phyloP scores from a whole-genome alignment of 2,797 vertebrate species.

The Manis pentadactyla region DNA sequence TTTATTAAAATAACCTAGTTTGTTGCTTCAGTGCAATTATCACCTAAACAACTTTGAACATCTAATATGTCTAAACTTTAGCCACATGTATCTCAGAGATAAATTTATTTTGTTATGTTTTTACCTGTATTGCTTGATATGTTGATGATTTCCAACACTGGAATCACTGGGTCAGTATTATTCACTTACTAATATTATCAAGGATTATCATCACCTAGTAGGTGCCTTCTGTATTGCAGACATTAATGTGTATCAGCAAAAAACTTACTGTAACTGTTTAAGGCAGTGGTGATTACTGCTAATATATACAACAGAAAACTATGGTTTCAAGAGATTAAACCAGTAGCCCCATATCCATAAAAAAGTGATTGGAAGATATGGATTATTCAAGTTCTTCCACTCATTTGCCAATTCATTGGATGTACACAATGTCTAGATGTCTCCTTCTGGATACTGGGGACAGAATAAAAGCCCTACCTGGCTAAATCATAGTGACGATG shows the following conservation, averaged over 20 bases:
- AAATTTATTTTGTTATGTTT: not conserved
- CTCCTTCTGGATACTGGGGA: not conserved
- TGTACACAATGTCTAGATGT: not conserved
- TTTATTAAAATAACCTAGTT: constrained; percentile 14
- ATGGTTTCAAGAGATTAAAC: not conserved
- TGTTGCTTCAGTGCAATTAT: not conserved
- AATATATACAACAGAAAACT: not conserved
- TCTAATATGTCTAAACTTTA: not conserved
- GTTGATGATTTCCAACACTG: not conserved
- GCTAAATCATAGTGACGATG: not conserved
- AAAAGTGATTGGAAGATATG: not conserved
- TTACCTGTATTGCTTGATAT: not conserved
- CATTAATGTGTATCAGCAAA: not conserved
- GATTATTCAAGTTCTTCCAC: not conserved
- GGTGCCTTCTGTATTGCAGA: not conserved
- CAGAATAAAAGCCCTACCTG: not conserved
- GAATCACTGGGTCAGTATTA: not conserved
- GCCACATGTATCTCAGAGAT: not conserved
- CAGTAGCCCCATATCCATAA: not conserved
- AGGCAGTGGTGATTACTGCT: not conserved
- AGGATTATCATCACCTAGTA: not conserved
- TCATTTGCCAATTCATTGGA: not conserved
- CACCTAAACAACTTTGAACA: not conserved
- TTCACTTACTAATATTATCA: not conserved
- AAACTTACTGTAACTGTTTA: not conserved